Conservation (phyloP, 2,888 invertebrate species). For the Anoncus sp. region DNA sequence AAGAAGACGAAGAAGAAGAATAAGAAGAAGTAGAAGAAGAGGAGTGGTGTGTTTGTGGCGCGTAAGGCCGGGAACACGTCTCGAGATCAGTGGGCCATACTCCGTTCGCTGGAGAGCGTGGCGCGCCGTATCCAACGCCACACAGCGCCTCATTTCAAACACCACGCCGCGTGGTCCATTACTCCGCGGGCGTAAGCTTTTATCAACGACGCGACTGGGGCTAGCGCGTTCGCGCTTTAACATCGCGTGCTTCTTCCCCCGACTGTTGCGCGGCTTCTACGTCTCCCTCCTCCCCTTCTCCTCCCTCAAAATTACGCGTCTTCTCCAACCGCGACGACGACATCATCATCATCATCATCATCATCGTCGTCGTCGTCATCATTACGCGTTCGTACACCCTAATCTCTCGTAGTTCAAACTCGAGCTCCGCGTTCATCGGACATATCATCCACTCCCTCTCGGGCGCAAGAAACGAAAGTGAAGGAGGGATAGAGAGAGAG, state of each 20-base stretch:
- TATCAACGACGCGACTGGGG: no score
- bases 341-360: background rate
- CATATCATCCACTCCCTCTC: slow-evolving; percentile 4
- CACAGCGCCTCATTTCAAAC: slow-evolving; percentile 53
- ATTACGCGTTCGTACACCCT: background rate
- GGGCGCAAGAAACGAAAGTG: background rate
- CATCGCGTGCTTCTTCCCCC: slow-evolving; percentile 59
- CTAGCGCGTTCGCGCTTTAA: slow-evolving; percentile 29
- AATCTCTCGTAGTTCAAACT: slow-evolving; percentile 12
- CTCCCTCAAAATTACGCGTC: slow-evolving; percentile 13
- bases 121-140: slow-evolving; percentile 48
- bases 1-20: slow-evolving; percentile 11
- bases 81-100: slow-evolving; percentile 74
- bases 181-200: slow-evolving; percentile 47
- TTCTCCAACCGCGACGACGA: slow-evolving; percentile 11
- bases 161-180: slow-evolving; percentile 56
- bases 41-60: slow-evolving; percentile 42
- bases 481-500: background rate
- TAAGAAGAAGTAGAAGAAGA: slow-evolving; percentile 33
- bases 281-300: background rate
- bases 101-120: slow-evolving; percentile 67
- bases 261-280: slow-evolving; percentile 66
- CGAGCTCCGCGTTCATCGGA: slow-evolving; percentile 6
- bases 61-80: slow-evolving; percentile 68
- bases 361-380: background rate